Base-by-base conservation (phyloP, 2,888 invertebrate species). In the Fragum whitleyi region DNA sequence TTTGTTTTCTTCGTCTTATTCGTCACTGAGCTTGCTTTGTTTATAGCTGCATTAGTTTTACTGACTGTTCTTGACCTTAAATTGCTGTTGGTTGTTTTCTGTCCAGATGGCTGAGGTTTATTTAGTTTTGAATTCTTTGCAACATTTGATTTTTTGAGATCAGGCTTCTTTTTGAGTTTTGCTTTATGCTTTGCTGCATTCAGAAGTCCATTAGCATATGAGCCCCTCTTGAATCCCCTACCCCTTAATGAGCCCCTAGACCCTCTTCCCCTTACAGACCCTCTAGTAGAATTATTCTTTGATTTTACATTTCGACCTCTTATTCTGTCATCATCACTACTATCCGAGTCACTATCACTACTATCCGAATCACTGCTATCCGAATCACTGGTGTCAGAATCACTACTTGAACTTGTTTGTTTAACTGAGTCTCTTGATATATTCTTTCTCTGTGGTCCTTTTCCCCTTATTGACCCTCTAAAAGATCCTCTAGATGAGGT, bases 211-310 rank as follows among this genome's bases (percentile, higher is more conserved):
- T 11, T 26, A 16, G 32, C 61, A 61, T 32, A 28, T 9, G n/a
- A 21, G 5, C 29, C 61, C 16, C 32, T 61, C 26, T 32, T 32
- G 19, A 2, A 3, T 3, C 19, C 16, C 9, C 14, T 19, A 5
- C 23, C 23, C 57, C 57, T 57, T 5, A 14, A 2, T 2, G 57
- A n/a, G 11, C 57, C 57, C 14, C 57, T 57, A 55, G 65, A 55
- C 9, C 55, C 53, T 51, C 53, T 51, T n/a, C 53, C 28, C 23
- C 47, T 67, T 39, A 23, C 51, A 47, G 55, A 21, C n/a, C 69
- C 69, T 47, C 47, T 28, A 21, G 36, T 9, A 21, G 21, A 23
- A 9, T n/a, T 26, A 21, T 23, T 47, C 47, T 47, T 47, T 47
- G n/a, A 47, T n/a, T n/a, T 47, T n/a, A 14, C 2, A 16, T 57